phyloP scores from a whole-genome alignment of 2,797 vertebrate genomes.

The Nannoperca australis region DNA sequence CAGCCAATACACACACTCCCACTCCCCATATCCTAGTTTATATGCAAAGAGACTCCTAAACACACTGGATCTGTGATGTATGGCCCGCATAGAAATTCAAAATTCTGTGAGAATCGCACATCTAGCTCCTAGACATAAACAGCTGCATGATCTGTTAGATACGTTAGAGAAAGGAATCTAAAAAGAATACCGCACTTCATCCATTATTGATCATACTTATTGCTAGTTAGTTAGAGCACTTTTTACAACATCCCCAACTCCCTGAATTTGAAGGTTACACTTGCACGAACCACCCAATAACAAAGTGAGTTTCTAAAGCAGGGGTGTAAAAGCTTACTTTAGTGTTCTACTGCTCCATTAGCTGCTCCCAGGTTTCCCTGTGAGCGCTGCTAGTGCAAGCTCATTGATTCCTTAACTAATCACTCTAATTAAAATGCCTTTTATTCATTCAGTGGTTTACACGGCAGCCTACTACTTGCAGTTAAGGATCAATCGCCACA shows the following conservation, averaged over 20 bases:
- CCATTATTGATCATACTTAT: constrained; percentile 19
- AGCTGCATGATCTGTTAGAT: constrained; percentile 24
- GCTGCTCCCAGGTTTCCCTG: constrained; percentile 65
- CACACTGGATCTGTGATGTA: constrained; percentile 55
- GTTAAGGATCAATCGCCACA: constrained; percentile 70
- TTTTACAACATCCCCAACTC: constrained; percentile 36
- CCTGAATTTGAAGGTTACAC: constrained; percentile 35
- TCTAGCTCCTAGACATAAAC: constrained; percentile 17
- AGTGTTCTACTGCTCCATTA: constrained; percentile 72
- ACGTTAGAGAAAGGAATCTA: background rate
- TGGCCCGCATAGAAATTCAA: constrained; percentile 40
- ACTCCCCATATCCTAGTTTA: constrained; percentile 76
- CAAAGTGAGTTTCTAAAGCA: constrained; percentile 46
- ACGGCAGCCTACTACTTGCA: constrained; percentile 63
- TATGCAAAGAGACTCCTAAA: constrained; percentile 77
- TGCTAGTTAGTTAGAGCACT: constrained; percentile 12
- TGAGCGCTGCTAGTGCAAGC: constrained; percentile 76
- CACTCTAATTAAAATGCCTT: constrained; percentile 82
- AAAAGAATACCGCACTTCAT: constrained; percentile 5
- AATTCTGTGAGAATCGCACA: constrained; percentile 49
- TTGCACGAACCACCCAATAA: constrained; percentile 46
- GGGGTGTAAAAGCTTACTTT: constrained; percentile 63
- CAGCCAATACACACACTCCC: constrained; percentile 66
- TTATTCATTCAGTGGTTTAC: constrained; percentile 79
- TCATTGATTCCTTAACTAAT: constrained; percentile 83